Evolutionary conservation across 2,888 invertebrate genomes (phyloP), one percentile per base, ranked within the genome.

Genomic region (Glyphotaelius pellucidus): DNA sequence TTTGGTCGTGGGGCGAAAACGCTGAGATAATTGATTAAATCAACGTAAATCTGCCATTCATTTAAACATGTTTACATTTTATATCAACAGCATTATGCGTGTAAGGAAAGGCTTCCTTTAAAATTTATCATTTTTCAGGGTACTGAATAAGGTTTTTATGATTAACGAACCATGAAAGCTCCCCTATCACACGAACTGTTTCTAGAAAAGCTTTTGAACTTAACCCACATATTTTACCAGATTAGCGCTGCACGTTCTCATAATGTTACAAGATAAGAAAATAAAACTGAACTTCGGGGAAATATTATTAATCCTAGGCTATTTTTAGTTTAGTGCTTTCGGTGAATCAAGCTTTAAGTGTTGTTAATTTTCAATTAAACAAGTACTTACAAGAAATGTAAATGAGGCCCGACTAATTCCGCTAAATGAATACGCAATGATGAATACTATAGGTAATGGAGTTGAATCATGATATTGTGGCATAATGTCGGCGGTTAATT

Each of bases 401-500:
- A 47, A 87, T 87, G 87, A 87, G 47, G 14, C 87, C 25, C 15
- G 15, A 67, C 67, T 32, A 67, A 67, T 87, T 67, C 87, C 25
- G 67, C 87, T 87, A 31, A 87, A 87, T 52, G 47, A 19, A 52
- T 87, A 67, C 19, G 30, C 67, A 87, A 87, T 87, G 87, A 87
- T 87, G 87, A 87, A 52, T 67, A 19, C 87, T 67, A 67, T 67
- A 67, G 67, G 67, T 67, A 67, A 67, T 67, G 67, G 32, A 67
- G 87, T 87, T 52, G 87, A 87, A 52, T 87, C 47, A 87, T 87
- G 47, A 35, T 87, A 52, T 87, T 87, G 67, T 87, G 87, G 87
- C 31, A 87, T 25, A 87, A 87, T 90, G 81, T 90, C 52, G 84
- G 67, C 90, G 79, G 52, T 90, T 85, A 85, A 90, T 85, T 90